Evolutionary conservation across 2,888 invertebrate genomes (phyloP).

Genomic region (Keiferia lycopersicella): DNA sequence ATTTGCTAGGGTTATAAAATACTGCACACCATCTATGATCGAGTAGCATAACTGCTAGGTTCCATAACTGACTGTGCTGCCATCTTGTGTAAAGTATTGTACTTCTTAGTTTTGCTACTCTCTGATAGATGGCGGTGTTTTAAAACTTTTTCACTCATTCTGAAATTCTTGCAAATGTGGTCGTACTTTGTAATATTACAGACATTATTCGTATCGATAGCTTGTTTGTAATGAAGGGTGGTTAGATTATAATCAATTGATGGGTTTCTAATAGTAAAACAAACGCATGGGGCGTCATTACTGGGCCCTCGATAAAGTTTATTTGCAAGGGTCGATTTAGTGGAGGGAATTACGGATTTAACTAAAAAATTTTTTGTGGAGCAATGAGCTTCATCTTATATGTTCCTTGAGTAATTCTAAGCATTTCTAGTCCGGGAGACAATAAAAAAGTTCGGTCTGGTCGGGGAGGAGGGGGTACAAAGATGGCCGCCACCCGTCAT

Average conservation of each 20-base stretch:
- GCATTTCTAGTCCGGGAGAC: too few relatives aligned
- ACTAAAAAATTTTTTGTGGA: too few relatives aligned
- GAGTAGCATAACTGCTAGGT: slow-evolving; percentile 33
- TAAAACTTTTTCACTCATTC: neutral
- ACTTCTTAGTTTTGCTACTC: neutral
- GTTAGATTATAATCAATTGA: slow-evolving; percentile 1
- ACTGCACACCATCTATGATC: slow-evolving; percentile 38
- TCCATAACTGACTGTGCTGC: slow-evolving; percentile 21
- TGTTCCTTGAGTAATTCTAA: too few relatives aligned
- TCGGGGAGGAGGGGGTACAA: too few relatives aligned
- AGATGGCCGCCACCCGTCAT: too few relatives aligned
- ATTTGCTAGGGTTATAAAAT: too few relatives aligned
- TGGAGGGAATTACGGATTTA: too few relatives aligned
- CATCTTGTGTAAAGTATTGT: slow-evolving; percentile 41
- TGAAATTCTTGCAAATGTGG: neutral
- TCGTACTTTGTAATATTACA: neutral
- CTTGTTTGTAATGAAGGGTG: neutral
- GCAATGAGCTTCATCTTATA: too few relatives aligned
- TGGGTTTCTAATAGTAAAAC: slow-evolving; percentile 26
- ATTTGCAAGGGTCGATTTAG: slow-evolving; percentile 40
- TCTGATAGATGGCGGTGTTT: slow-evolving; percentile 29
- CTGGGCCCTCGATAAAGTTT: slow-evolving; percentile 12
- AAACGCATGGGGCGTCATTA: slow-evolving; percentile 15
- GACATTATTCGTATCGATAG: neutral
- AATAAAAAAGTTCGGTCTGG: too few relatives aligned